A percentile compares a stretch with the other conserved stretches of the same genome.
These are phyloP conservation scores for Holocentrus rufus DNA, from an alignment of 2,797 vertebrate genomes.

Conservation along the genomic window DNA sequence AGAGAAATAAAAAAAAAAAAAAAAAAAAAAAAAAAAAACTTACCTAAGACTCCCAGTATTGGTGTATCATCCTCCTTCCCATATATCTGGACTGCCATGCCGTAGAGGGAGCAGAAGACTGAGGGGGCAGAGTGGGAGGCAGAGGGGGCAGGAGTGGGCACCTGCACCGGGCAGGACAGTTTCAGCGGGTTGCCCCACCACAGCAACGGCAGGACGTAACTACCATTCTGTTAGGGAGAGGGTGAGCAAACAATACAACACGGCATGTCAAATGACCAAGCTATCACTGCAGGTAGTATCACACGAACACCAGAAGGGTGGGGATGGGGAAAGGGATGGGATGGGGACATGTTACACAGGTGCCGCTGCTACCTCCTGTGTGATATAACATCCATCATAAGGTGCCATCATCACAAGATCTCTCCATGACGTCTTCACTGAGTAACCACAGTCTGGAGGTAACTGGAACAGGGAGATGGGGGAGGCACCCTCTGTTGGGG, in stretches of 20 bases:
- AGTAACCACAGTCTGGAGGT: conserved; percentile 77
- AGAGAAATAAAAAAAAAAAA: too few species aligned
- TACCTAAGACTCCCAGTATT: conserved; percentile 67
- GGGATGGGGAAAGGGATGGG: neutral
- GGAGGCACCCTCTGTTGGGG: conserved; percentile 60
- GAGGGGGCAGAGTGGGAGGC: conserved; percentile 31
- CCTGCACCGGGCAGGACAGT: conserved; percentile 75
- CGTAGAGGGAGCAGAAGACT: conserved; percentile 74
- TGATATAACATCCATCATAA: conserved; percentile 80
- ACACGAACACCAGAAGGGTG: neutral
- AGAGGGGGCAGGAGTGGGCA: conserved; percentile 6
- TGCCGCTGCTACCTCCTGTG: conserved; percentile 71
- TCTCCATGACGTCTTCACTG: conserved; percentile 64
- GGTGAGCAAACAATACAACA: neutral
- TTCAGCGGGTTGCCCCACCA: conserved; percentile 79
- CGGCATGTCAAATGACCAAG: neutral
- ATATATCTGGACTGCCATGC: conserved; percentile 72
- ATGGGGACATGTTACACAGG: neutral
- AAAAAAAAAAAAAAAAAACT: neutral
- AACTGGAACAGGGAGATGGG: conserved; percentile 77
- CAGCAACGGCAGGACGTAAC: conserved; percentile 77
- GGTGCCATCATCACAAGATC: conserved; percentile 73
- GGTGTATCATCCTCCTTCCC: conserved; percentile 39
- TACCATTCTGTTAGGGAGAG: conserved; percentile 72
- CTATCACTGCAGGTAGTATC: neutral